Conservation (phyloP, 92 coral and sea anemone genomes). For the Epizoanthus illoricatus region DNA sequence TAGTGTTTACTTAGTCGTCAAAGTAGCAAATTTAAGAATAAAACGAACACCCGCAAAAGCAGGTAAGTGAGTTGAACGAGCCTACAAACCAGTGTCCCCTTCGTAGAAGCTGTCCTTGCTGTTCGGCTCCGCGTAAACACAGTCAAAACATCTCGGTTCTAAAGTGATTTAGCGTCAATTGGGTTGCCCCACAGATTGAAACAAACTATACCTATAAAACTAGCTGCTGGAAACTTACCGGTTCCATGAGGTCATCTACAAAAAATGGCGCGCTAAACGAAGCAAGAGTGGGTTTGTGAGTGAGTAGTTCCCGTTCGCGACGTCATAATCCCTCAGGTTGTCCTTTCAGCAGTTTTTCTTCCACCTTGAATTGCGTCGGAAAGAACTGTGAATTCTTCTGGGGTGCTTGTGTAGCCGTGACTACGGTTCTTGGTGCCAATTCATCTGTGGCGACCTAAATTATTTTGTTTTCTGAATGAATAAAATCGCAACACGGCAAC, state of each 20-base stretch:
- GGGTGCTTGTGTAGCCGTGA: slow-evolving; percentile 4
- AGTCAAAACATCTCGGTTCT: background rate
- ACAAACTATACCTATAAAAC: background rate
- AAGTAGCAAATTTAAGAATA: slow-evolving; percentile 25
- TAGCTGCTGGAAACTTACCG: slow-evolving; percentile 15
- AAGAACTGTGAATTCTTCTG: slow-evolving; percentile 13
- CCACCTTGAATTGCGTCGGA: background rate
- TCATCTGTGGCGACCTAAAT: slow-evolving; percentile 13
- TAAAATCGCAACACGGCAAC: slow-evolving; percentile 7
- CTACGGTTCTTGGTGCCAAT: slow-evolving; percentile 30
- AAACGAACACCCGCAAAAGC: slow-evolving; percentile 21
- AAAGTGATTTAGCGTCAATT: background rate
- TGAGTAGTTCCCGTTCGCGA: background rate
- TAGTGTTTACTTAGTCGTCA: background rate
- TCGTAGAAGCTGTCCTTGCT: slow-evolving; percentile 15
- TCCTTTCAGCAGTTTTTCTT: background rate
- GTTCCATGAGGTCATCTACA: slow-evolving; percentile 19
- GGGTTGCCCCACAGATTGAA: background rate
- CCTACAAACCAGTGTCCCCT: slow-evolving; percentile 22
- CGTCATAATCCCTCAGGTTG: slow-evolving; percentile 26
- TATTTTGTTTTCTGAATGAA: slow-evolving; percentile 30
- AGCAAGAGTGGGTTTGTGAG: background rate
- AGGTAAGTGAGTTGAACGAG: slow-evolving; percentile 6
- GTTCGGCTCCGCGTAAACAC: slow-evolving; percentile 1
- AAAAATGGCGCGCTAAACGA: background rate